A percentile compares a stretch with the other conserved stretches of the same genome.
Evolutionary conservation across 30 jellyfish, hydroid and myxozoan genomes (phyloP).

Genomic region (Aurelia sp.): DNA sequence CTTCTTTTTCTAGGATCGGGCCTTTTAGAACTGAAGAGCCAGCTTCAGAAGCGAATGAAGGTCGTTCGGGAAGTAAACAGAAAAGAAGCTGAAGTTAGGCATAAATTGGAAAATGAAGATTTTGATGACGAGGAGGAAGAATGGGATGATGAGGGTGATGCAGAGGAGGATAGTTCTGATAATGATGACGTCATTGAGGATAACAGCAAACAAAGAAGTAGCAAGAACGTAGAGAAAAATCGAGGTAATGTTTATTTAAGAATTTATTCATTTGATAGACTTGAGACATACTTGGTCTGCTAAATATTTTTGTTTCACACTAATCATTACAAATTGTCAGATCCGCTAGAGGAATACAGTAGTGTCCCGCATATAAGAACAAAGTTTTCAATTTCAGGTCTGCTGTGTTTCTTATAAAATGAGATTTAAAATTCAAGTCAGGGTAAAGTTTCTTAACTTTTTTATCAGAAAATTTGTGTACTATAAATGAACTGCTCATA

Average conservation of each 20-base stretch:
- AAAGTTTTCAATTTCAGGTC: too few relatives aligned
- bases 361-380: too few relatives aligned
- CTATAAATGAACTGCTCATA: too few relatives aligned
- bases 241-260: not conserved
- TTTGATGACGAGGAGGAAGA: conserved; percentile 63
- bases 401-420: too few relatives aligned
- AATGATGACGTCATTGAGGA: conserved; percentile 6
- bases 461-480: too few relatives aligned
- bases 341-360: too few relatives aligned
- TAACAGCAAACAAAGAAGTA: not conserved
- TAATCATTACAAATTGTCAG: too few relatives aligned
- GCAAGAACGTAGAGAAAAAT: not conserved
- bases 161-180: conserved; percentile 19
- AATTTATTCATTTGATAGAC: not conserved
- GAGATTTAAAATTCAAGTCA: too few relatives aligned
- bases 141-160: conserved; percentile 12
- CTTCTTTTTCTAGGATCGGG: conserved; percentile 17
- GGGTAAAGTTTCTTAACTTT: too few relatives aligned
- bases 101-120: conserved; percentile 69
- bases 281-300: not conserved
- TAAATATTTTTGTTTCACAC: too few relatives aligned
- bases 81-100: conserved; percentile 41
- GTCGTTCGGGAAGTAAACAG: conserved; percentile 43
- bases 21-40: conserved; percentile 55
- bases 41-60: conserved; percentile 54